phyloP scores from a whole-genome alignment of 2,113 vertebrate genomes.

The Aphyosemion australe region DNA sequence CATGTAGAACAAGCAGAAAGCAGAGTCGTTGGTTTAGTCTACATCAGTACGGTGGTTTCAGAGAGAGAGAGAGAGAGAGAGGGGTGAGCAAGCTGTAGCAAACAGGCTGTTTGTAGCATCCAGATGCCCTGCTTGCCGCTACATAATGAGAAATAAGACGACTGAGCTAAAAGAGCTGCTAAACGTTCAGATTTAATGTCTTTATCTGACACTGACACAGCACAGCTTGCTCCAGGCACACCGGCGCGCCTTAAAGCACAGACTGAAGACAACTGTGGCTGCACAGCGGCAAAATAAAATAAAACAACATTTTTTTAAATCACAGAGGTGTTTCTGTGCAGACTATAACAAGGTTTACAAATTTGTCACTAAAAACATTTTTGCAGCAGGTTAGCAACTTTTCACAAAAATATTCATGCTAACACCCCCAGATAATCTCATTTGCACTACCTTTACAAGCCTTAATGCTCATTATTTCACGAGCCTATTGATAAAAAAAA shows the following conservation, averaged over 20 bases:
- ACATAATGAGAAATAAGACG: conserved; percentile 14
- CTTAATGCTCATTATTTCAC: not conserved
- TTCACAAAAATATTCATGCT: not conserved
- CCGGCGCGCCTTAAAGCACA: not conserved
- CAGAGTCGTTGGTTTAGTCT: conserved; percentile 35
- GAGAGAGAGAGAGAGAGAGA: not conserved
- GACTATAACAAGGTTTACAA: too few relatives aligned
- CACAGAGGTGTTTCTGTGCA: not conserved
- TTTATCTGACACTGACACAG: conserved; percentile 6
- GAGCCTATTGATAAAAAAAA: not conserved
- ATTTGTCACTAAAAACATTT: not conserved
- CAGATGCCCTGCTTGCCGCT: conserved; percentile 4
- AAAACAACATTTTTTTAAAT: not conserved
- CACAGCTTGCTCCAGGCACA: not conserved
- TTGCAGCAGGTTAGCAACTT: conserved; percentile 3
- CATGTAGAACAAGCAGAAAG: conserved; percentile 3
- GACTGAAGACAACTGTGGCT: not conserved
- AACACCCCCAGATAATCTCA: not conserved
- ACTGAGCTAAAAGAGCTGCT: conserved; percentile 30
- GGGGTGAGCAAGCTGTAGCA: conserved; percentile 2
- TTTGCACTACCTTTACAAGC: not conserved
- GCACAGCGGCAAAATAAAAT: not conserved
- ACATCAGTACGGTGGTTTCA: conserved; percentile 9
- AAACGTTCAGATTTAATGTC: conserved; percentile 16
- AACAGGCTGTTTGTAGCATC: conserved; percentile 15